Conservation (phyloP, 2,113 vertebrate species). For the Phoxinus phoxinus region DNA sequence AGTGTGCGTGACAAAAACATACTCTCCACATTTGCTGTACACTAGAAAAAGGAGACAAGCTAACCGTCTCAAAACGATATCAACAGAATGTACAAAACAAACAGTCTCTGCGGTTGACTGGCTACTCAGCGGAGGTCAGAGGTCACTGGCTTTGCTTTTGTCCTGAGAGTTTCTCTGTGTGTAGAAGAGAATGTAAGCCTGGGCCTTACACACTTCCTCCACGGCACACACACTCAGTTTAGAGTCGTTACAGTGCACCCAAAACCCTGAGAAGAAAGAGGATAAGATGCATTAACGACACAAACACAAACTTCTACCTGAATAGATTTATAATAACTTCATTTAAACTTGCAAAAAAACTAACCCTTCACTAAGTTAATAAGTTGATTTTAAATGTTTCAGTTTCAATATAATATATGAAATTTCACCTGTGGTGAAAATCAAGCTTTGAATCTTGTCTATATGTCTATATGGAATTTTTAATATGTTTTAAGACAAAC, state of each 20-base stretch:
- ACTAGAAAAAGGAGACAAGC: constrained; percentile 35
- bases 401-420: no score
- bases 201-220: constrained; percentile 99
- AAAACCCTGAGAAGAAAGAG: constrained; percentile 84
- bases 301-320: no score
- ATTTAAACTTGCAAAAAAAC: no score
- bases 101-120: constrained; percentile 55
- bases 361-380: no score
- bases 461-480: no score
- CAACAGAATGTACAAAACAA: constrained; percentile 63
- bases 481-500: no score
- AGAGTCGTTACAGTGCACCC: constrained; percentile 99
- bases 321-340: no score
- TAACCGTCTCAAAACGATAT: constrained; percentile 32
- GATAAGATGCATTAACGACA: background rate
- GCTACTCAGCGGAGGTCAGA: constrained; percentile 56
- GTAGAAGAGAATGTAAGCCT: constrained; percentile 99
- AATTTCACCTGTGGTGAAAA: no score
- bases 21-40: constrained; percentile 23
- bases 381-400: no score
- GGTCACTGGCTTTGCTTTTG: constrained; percentile 59
- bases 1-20: constrained; percentile 27
- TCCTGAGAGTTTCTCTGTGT: constrained; percentile 85
- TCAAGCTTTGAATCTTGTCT: no score
- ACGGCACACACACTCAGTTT: constrained; percentile 98